These are phyloP conservation scores for Parochlus steinenii DNA, from an alignment of 2,888 invertebrate genomes.

Conservation along the genomic window DNA sequence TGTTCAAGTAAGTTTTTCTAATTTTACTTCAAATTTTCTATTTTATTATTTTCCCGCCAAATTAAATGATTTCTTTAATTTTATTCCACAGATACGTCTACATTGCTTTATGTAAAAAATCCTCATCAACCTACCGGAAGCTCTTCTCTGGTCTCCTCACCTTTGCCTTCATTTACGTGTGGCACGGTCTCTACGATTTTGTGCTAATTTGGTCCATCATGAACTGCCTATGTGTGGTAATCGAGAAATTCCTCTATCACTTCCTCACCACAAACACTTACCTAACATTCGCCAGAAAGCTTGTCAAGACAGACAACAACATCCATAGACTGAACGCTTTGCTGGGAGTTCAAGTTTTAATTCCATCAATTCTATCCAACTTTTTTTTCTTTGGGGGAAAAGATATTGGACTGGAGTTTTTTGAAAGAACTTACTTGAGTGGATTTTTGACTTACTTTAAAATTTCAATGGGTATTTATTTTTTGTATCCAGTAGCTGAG, in stretches of 20 bases:
- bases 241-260: slow-evolving; percentile 46
- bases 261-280: slow-evolving; percentile 31
- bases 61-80: slow-evolving; percentile 12
- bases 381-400: slow-evolving; percentile 72
- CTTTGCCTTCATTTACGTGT: slow-evolving; percentile 70
- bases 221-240: slow-evolving; percentile 64
- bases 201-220: slow-evolving; percentile 74
- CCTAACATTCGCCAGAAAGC: neutral
- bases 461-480: slow-evolving; percentile 4
- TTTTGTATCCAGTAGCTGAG: slow-evolving; percentile 10
- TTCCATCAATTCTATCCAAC: slow-evolving; percentile 67
- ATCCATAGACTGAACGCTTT: slow-evolving; percentile 43
- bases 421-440: slow-evolving; percentile 35
- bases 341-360: slow-evolving; percentile 54
- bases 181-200: slow-evolving; percentile 71
- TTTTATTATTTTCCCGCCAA: slow-evolving; percentile 7
- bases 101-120: slow-evolving; percentile 38
- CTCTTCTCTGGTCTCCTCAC: slow-evolving; percentile 43
- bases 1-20: slow-evolving; percentile 45
- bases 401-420: slow-evolving; percentile 54
- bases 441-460: slow-evolving; percentile 23
- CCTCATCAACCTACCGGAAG: slow-evolving; percentile 27
- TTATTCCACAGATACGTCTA: slow-evolving; percentile 62
- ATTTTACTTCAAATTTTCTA: slow-evolving; percentile 10
- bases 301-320: slow-evolving; percentile 4